Evolutionary conservation across 2,888 invertebrate genomes (phyloP), one percentile per base, ranked within the genome.

Genomic region (Perizoma affinitatum): DNA sequence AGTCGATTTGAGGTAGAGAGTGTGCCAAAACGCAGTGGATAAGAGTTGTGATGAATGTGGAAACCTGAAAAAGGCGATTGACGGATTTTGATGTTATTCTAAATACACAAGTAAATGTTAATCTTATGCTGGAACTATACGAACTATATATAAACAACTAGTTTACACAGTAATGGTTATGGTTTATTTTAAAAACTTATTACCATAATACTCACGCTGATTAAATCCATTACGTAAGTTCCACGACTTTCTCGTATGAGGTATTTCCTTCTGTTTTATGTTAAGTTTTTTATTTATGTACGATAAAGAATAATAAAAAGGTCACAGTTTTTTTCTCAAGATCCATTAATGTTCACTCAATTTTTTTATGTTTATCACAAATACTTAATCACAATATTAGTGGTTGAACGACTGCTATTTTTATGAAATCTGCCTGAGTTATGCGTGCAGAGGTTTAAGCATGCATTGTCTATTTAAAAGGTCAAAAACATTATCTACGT

Each of bases 1-100:
- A n/a, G 34, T 40, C 22, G 11, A 5, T 41, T 40, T 5, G 49
- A 5, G 46, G 22, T 4, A 54, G 50, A 36, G 57, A 44, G 7
- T 6, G 43, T 7, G 58, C 58, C 58, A 62, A 35, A 6, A 51
- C 43, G 41, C 58, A 58, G 40, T 58, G 54, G 10, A 62, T 34
- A 7, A 58, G 35, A 1, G 51, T 33, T 47, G 54, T 51, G 38
- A 62, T 47, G 5, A 58, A 40, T 48, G 43, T 35, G 5, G 47
- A 44, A 47, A 10, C 50, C 62, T 62, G 54, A 54, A 62, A 62
- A 5, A 22, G 22, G 22, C 22, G 22, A 33, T n/a, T n/a, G 35
- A 40, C 5, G 10, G 4, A 22, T 22, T 22, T 22, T 22, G 22
- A 22, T 3, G 22, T 22, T 22, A 22, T 22, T 22, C 22, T 22